Evolutionary conservation across 1,140 invertebrate genomes (phyloP), one percentile per base, ranked within the genome.

Genomic region (Trinorchestia longiramus): DNA sequence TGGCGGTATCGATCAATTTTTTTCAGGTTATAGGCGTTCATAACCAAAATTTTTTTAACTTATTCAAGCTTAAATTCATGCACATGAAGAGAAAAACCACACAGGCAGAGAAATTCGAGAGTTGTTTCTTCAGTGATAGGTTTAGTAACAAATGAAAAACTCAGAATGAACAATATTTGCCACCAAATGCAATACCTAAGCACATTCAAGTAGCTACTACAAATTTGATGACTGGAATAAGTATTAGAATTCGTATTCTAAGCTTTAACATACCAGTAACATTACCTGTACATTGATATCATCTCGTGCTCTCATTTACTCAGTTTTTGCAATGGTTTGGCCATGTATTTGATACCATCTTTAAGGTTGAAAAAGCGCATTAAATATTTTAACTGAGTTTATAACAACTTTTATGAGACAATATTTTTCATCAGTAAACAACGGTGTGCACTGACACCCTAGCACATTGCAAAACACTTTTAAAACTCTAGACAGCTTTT

Each of bases 401-500:
- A 77, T 36, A 36, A 77, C 62, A 36, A 28, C 62, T 19, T 77
- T 77, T 77, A 77, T 77, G 62, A 77, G 62, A 28, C 15, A 77
- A 77, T 77, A 77, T 77, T 77, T 77, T 77, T 23, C 28, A 36
- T 28, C 62, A 77, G 62, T 77, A 77, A 77, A 77, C 62, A 77
- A 77, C 62, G 62, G 62, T 77, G 62, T 36, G 62, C 62, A 77
- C 62, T 77, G 62, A 77, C 15, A 77, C 15, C 15, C 62, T 77
- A 77, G 62, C 62, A 77, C 62, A 77, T 77, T 77, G 62, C 62
- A 77, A 77, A 77, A 77, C 62, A 77, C 62, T 77, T 77, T 36
- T 77, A 1, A 19, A 77, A 77, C 62, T 36, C 62, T 77, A 77
- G 11, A 77, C 62, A 77, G 62, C 62, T 77, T 28, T 77, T 77